Base-by-base conservation (phyloP, 2,797 vertebrate genomes). In the Pitangus sulphuratus region DNA sequence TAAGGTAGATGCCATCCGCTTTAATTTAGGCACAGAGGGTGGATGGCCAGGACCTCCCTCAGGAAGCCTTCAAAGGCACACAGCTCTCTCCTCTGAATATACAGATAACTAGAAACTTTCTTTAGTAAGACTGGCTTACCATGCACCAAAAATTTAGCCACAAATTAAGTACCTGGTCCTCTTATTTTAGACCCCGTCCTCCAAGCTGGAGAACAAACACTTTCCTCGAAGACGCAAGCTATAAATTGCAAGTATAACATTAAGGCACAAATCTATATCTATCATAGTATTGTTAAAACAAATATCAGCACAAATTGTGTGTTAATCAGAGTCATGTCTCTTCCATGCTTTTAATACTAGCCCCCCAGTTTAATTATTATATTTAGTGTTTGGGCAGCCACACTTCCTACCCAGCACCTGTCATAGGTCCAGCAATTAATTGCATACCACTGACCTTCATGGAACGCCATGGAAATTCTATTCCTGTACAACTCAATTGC, bases 381-480 rank as follows among this genome's bases (percentile, higher is more conserved):
- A 91, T 85, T 94, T 95, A 96, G 72, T 62, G 87, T 92, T 74
- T 42, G 60, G 93, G 93, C 95, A 98, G 98, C 98, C 98, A 98
- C 98, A 98, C 97, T 97, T 98, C 97, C 97, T 96, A 96, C 93
- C 95, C 98, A 97, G 98, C 98, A 98, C 97, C 97, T 96, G 77
- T 96, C 96, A 92, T 58, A 51, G 96, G 98, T 97, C 93, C 97
- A 95, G 97, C 97, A 98, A 97, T 98, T 98, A 98, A 98, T 98
- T 98, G 98, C 98, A 98, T 98, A 98, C 97, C 98, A 97, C 93
- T 97, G 96, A 98, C 98, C 98, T 98, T 96, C 97, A 87, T 53
- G 96, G 90, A 96, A 97, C 97, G 98, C 98, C 98, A 98, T 98
- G 98, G 98, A 98, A 99, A 99, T 98, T 97, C 98, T 97, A 97